phyloP scores from a whole-genome alignment of 2,797 vertebrate species.

The Ibycter americanus region DNA sequence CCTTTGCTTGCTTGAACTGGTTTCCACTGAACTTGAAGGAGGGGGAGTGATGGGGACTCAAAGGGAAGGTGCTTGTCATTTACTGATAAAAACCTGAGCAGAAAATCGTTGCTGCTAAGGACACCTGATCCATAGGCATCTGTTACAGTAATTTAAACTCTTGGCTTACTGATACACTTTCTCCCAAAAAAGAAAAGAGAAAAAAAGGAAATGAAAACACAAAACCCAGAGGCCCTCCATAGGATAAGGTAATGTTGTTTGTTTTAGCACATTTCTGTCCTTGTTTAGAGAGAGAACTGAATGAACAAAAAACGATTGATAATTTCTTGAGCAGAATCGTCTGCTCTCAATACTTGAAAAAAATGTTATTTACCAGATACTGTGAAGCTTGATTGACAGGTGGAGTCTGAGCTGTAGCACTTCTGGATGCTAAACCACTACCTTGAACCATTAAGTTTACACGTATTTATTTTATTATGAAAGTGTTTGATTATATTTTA shows the following conservation, averaged over 20 bases:
- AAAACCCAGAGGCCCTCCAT: background rate
- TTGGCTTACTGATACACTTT: constrained; percentile 7
- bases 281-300: background rate
- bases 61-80: constrained; percentile 68
- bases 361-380: background rate
- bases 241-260: constrained; percentile 18
- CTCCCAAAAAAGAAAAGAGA: background rate
- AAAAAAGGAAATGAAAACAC: background rate
- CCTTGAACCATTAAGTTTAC: background rate
- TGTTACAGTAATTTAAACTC: constrained; percentile 58
- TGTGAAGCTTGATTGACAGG: background rate
- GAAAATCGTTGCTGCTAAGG: constrained; percentile 63
- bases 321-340: background rate
- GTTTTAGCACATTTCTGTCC: background rate
- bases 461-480: background rate
- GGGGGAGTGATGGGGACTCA: constrained; percentile 27
- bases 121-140: constrained; percentile 55
- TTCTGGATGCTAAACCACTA: background rate
- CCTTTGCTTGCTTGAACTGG: constrained; percentile 61
- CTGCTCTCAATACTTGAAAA: background rate
- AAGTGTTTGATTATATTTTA: constrained; percentile 23
- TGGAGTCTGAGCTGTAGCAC: background rate
- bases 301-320: background rate
- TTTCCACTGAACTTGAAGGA: constrained; percentile 56
- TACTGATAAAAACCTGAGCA: constrained; percentile 71